phyloP scores from a whole-genome alignment of 2,113 vertebrate species.

The Epinephelus moara region DNA sequence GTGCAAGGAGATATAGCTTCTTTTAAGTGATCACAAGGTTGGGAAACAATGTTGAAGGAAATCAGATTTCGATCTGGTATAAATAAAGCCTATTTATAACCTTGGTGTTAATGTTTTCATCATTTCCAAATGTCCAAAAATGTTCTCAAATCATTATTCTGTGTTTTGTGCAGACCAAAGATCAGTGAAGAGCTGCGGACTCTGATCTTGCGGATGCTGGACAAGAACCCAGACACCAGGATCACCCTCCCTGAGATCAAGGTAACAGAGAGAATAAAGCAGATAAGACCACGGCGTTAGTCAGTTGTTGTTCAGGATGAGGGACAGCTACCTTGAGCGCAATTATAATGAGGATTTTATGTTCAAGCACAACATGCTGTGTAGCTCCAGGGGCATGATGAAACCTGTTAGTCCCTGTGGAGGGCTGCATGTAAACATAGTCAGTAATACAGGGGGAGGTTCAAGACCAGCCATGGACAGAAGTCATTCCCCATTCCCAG shows the following conservation, averaged over 20 bases:
- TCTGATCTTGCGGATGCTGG: constrained; percentile 92
- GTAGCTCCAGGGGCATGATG: constrained; percentile 21
- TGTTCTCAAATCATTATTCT: not conserved
- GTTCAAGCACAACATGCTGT: not conserved
- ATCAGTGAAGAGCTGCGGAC: constrained; percentile 89
- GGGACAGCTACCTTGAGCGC: not conserved
- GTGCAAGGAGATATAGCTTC: not conserved
- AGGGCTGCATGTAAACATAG: constrained; percentile 2
- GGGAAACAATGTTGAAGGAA: too few species aligned
- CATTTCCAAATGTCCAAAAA: not conserved
- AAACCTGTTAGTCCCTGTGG: constrained; percentile 27
- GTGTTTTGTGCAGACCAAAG: constrained; percentile 80
- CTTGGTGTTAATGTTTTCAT: not conserved
- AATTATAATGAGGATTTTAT: not conserved
- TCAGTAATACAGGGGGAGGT: not conserved
- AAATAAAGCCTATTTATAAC: not conserved
- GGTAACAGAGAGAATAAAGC: constrained; percentile 76
- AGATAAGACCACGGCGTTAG: not conserved
- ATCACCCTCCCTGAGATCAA: constrained; percentile 95
- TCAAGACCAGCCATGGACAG: constrained; percentile 15
- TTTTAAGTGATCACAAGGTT: not conserved
- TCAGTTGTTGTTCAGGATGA: not conserved
- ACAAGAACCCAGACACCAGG: constrained; percentile 94
- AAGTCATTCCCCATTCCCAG: constrained; percentile 4
- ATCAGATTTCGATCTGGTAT: not conserved